A percentile compares a stretch with the other conserved stretches of the same genome.
phyloP scores from a whole-genome alignment of 1,140 invertebrate genomes.

The Nilaparvata lugens region DNA sequence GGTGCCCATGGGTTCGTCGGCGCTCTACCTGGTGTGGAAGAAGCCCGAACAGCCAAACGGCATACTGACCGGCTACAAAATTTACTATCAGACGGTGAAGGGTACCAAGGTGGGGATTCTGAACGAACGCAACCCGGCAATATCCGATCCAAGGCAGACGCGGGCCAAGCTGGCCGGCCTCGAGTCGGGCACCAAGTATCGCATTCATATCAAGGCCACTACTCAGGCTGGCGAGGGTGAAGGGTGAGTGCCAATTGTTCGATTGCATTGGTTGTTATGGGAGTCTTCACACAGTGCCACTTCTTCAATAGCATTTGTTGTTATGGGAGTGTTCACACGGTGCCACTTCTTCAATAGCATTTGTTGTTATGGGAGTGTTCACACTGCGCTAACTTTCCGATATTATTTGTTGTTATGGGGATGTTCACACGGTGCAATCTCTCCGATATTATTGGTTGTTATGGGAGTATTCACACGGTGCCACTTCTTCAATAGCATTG shows the following conservation, averaged over 20 bases:
- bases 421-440: no score
- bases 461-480: no score
- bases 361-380: no score
- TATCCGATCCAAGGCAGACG: slow-evolving; percentile 63
- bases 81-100: slow-evolving; percentile 78
- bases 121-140: slow-evolving; percentile 62
- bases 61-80: slow-evolving; percentile 81
- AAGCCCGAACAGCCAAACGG: slow-evolving; percentile 90
- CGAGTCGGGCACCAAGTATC: slow-evolving; percentile 77
- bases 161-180: slow-evolving; percentile 77
- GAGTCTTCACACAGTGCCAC: no score
- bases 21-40: slow-evolving; percentile 83
- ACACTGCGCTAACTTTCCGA: no score
- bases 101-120: slow-evolving; percentile 55
- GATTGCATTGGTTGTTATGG: not conserved
- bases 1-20: slow-evolving; percentile 77
- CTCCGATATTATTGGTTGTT: no score
- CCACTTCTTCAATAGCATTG: no score
- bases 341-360: no score
- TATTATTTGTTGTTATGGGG: no score
- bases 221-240: slow-evolving; percentile 78
- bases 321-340: no score
- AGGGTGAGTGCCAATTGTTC: slow-evolving; percentile 39
- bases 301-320: not conserved
- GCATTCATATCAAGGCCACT: slow-evolving; percentile 71